A percentile compares a stretch with the other conserved stretches of the same genome.
phyloP scores from a whole-genome alignment of 2,888 invertebrate species.

The Panzeria rudis region DNA sequence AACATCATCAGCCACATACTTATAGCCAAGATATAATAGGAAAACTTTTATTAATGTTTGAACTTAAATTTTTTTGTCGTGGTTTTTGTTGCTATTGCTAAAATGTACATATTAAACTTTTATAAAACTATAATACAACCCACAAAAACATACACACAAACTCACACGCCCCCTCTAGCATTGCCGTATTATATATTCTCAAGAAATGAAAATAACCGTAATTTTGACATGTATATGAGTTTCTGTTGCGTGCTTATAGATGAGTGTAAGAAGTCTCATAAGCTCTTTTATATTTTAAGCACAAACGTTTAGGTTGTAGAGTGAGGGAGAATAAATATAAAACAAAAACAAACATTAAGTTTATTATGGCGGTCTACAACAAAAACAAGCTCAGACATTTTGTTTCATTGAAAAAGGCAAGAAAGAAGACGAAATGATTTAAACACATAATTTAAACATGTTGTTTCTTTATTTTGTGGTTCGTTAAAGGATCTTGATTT shows the following conservation, averaged over 20 bases:
- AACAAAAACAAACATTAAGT: conserved; percentile 36
- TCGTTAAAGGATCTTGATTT: conserved; percentile 49
- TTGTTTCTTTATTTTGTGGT: conserved; percentile 54
- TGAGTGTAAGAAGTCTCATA: conserved; percentile 23
- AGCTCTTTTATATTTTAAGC: conserved; percentile 42
- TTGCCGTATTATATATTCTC: neutral
- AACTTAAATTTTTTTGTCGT: conserved; percentile 76
- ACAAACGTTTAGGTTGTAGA: neutral
- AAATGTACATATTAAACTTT: conserved; percentile 10
- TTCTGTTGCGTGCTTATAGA: neutral
- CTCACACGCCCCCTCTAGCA: neutral
- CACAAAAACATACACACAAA: neutral
- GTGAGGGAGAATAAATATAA: neutral
- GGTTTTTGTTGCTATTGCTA: conserved; percentile 22
- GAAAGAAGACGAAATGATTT: conserved; percentile 11
- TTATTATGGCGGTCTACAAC: conserved; percentile 30
- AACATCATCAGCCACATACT: conserved; percentile 40
- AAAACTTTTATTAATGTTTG: conserved; percentile 76
- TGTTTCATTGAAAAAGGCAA: neutral
- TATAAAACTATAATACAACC: conserved; percentile 7
- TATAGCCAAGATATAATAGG: conserved; percentile 56
- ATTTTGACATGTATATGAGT: conserved; percentile 17
- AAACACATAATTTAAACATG: conserved; percentile 44
- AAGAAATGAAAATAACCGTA: conserved; percentile 19
- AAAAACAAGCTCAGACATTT: conserved; percentile 9